Conservation (phyloP, 37 sponge, comb jelly and placozoan species). For the Chondrosia reniformis region DNA sequence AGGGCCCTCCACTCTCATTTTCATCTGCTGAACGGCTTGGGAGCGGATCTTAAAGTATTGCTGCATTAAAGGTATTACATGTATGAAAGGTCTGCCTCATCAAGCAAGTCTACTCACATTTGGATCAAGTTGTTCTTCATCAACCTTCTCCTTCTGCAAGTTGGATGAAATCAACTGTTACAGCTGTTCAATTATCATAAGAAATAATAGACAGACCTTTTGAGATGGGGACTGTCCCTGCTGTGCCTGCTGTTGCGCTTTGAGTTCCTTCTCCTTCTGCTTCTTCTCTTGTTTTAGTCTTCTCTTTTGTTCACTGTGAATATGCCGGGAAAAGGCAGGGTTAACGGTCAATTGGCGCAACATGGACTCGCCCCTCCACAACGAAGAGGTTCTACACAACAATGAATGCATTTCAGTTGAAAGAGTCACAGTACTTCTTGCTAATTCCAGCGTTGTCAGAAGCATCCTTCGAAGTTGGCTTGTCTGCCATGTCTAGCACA, state of each 20-base stretch:
- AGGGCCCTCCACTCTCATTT: slow-evolving; percentile 73
- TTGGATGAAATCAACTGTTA: no score
- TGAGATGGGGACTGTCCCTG: not conserved
- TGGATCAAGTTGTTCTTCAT: slow-evolving; percentile 85
- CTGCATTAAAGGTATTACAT: no score
- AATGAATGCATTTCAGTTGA: slow-evolving; percentile 16
- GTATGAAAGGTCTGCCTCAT: not conserved
- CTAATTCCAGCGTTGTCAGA: slow-evolving; percentile 14
- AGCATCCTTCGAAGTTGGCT: not conserved
- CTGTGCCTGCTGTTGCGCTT: slow-evolving; percentile 35
- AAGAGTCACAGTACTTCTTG: slow-evolving; percentile 24
- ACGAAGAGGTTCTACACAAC: not conserved
- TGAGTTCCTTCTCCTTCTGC: slow-evolving; percentile 77
- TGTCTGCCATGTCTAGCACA: no score
- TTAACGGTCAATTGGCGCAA: not conserved
- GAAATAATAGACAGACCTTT: not conserved
- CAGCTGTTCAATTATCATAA: not conserved
- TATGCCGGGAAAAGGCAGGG: slow-evolving; percentile 19
- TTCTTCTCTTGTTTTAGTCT: slow-evolving; percentile 82
- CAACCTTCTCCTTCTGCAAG: slow-evolving; percentile 18
- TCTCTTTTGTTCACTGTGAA: slow-evolving; percentile 88
- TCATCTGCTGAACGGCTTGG: slow-evolving; percentile 47
- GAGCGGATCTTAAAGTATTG: slow-evolving; percentile 83
- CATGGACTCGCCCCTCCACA: not conserved
- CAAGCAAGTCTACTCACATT: slow-evolving; percentile 44